phyloP scores from a whole-genome alignment of 2,888 invertebrate genomes.

The Papilio gigon region DNA sequence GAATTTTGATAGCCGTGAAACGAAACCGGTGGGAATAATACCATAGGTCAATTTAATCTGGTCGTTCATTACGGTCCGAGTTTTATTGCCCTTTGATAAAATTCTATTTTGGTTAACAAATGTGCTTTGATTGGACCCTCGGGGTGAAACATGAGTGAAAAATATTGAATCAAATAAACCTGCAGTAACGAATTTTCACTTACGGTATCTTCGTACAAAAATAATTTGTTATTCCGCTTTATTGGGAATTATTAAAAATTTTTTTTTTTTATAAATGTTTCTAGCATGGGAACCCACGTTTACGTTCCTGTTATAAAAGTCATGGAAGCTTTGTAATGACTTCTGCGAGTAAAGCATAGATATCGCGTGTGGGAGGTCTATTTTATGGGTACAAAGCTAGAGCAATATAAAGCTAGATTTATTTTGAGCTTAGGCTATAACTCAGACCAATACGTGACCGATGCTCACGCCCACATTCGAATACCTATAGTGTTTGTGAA shows the following conservation, averaged over 20 bases:
- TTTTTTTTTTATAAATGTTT: background rate
- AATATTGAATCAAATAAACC: slow-evolving; percentile 30
- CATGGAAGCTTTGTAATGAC: slow-evolving; percentile 31
- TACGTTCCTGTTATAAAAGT: slow-evolving; percentile 29
- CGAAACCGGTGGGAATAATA: slow-evolving; percentile 41
- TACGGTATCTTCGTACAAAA: background rate
- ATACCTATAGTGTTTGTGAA: slow-evolving; percentile 54
- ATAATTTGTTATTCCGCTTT: too few relatives aligned
- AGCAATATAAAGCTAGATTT: slow-evolving; percentile 67
- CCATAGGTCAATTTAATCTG: slow-evolving; percentile 13
- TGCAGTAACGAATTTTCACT: background rate
- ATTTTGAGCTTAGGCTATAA: slow-evolving; percentile 73
- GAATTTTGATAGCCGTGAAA: slow-evolving; percentile 61
- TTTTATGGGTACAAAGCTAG: slow-evolving; percentile 56
- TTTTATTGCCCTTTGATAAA: slow-evolving; percentile 27
- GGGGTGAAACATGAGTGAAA: slow-evolving; percentile 15
- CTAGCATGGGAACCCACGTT: background rate
- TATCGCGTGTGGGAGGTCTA: slow-evolving; percentile 61
- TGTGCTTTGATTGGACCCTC: background rate
- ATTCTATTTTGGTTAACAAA: slow-evolving; percentile 25
- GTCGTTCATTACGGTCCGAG: slow-evolving; percentile 10
- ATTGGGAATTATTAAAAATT: too few relatives aligned
- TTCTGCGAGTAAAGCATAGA: slow-evolving; percentile 47
- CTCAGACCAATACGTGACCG: slow-evolving; percentile 78
- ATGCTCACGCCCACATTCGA: slow-evolving; percentile 72